Evolutionary conservation across 2,113 vertebrate genomes (phyloP), one percentile per base, ranked within the genome.

Genomic region (Nothoprocta pentlandii): DNA sequence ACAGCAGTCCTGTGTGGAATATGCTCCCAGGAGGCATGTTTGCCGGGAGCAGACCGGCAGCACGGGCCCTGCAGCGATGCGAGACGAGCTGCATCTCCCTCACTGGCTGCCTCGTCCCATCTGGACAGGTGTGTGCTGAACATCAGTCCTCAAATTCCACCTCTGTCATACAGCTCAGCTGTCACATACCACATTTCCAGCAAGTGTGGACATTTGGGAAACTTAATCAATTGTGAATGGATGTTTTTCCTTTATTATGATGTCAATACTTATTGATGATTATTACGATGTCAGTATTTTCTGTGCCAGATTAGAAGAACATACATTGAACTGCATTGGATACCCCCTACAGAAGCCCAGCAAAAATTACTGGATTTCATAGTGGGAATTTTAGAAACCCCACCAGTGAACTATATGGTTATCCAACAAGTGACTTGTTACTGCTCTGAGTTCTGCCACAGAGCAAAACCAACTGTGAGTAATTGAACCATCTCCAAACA

Each of bases 251-350:
- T 34, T 51, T 44, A 73, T 32, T 13, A 12, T 9, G 8, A 51
- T 16, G 61, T 6, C 49, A 23, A 49, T 22, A 49, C 22, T 49
- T 49, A 23, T 49, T 49, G 49, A 49, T 23, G 49, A 79, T 32
- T 16, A 8, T 14, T 6, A 51, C 12, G 61, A 6, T 80, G 51
- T 53, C 32, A 66, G 5, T 66, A 70, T 70, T 66, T 59, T 49
- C n/a, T 53, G 19, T n/a, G 28, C 32, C 15, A 64, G 23, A 22
- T 80, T 51, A 69, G 32, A 4, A 75, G 63, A 39, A 56, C 32
- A 39, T 1, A 0, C 30, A n/a, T 3, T 10, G 41, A 68, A 23
- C 30, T 47, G 42, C 3, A 3, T 3, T 42, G 39, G 41, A 25
- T 66, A 7, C 12, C 10, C 32, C 42, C 44, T 51, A 59, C 13